Evolutionary conservation across 2,797 vertebrate species (phyloP).

Genomic region (Hirundo rustica): DNA sequence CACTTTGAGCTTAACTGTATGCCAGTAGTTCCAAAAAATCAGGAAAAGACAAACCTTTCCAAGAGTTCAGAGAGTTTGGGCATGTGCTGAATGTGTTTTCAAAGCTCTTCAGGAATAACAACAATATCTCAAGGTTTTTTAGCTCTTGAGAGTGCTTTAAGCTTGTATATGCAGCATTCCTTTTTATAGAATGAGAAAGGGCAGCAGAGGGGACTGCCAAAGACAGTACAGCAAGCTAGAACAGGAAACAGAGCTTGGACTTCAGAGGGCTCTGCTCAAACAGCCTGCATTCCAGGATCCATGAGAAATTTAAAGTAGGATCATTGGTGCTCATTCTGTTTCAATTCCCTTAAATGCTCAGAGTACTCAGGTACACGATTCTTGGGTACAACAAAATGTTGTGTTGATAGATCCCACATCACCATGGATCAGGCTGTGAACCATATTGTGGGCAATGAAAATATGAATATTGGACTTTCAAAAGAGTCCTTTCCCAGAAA

Average conservation of each 20-base stretch:
- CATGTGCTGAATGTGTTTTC: neutral
- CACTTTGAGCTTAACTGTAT: neutral
- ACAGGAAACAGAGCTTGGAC: neutral
- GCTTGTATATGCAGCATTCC: neutral
- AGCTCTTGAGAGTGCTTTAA: neutral
- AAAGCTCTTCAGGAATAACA: conserved; percentile 7
- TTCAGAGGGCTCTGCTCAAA: neutral
- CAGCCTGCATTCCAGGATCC: neutral
- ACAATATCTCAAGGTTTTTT: neutral
- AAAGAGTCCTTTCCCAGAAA: neutral
- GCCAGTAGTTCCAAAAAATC: neutral
- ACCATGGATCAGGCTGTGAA: neutral
- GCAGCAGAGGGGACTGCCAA: neutral
- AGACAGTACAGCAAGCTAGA: neutral
- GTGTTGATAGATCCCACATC: neutral
- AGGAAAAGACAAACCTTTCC: conserved; percentile 11
- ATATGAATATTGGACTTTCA: neutral
- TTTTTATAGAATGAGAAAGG: neutral
- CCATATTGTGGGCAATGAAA: neutral
- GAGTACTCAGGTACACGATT: accelerated
- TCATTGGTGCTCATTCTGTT: neutral
- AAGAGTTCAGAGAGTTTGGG: neutral
- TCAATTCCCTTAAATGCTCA: neutral
- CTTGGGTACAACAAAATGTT: neutral
- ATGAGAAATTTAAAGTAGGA: neutral